Conservation (phyloP, 2,888 invertebrate species). For the Drosophila dives region DNA sequence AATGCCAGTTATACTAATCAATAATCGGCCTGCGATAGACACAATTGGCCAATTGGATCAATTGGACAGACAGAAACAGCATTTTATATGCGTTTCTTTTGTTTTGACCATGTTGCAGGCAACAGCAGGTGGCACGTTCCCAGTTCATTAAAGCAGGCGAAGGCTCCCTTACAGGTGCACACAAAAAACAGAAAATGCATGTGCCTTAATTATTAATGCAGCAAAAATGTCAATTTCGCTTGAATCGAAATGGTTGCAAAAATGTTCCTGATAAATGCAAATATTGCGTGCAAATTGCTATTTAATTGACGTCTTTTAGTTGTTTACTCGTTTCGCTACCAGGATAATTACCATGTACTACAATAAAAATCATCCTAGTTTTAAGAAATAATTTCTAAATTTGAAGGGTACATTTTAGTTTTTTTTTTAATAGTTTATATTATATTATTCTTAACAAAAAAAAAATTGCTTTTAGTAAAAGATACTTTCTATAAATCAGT, state of each 20-base stretch:
- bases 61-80: slow-evolving; percentile 15
- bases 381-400: neutral
- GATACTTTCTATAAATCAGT: no score
- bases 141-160: slow-evolving; percentile 23
- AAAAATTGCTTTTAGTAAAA: no score
- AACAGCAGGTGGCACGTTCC: slow-evolving; percentile 30
- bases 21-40: slow-evolving; percentile 59
- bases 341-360: neutral
- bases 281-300: slow-evolving; percentile 22
- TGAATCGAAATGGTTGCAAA: neutral
- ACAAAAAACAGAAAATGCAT: slow-evolving; percentile 1
- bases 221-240: slow-evolving; percentile 6
- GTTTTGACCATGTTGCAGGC: neutral
- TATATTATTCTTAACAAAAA: no score
- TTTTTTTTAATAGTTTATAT: no score
- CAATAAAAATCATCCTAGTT: neutral
- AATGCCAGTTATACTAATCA: slow-evolving; percentile 74
- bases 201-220: slow-evolving; percentile 50
- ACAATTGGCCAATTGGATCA: slow-evolving; percentile 54
- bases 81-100: slow-evolving; percentile 23
- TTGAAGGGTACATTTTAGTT: no score
- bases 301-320: neutral
- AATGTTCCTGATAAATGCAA: neutral
- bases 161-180: slow-evolving; percentile 24
- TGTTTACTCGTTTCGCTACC: neutral